Base-by-base conservation (phyloP, 2,797 vertebrate species). In the Miichthys miiuy region DNA sequence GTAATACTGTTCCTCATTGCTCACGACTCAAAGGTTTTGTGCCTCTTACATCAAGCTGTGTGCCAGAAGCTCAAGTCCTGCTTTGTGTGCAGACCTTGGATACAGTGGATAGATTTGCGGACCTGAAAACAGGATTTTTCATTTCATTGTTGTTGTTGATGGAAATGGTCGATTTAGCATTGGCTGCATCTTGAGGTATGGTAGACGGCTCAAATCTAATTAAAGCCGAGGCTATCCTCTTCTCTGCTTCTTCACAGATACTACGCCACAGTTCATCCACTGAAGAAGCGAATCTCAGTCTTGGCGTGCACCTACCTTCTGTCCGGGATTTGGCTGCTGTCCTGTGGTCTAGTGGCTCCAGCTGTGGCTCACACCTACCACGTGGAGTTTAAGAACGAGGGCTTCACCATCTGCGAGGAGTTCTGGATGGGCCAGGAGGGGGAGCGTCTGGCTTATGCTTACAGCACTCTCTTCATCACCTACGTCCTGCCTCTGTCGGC, bases 331-430 rank as follows among this genome's bases (percentile, higher is more conserved):
- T 97, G 97, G 97, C 94, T 97, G 75, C 90, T 97, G 23, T 97
- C 96, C 57, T 96, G 96, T 13, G 94, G 93, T 0, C 89, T 97
- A 75, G 96, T 96, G 84, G 96, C 96, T 42, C 96, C 97, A 0
- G 96, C 97, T 1, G 92, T 97, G 64, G 96, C 96, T 65, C 96
- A 97, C 93, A 97, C 97, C 0, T 97, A 97, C 88, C 96, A 97
- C 0, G 96, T 97, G 85, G 96, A 97, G 91, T 97, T 97, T 51
- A 94, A 89, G 75, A 94, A 94, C 0, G 96, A 97, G 87, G 96
- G 96, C 80, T 97, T 97, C 82, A 91, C 93, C 86, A 97, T 97
- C 91, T 97, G 96, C 0, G 96, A 97, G 92, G 97, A 97, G 90
- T 97, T 97, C 93, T 97, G 97, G 97, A 93, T 97, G 92, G 96